Conservation (phyloP, 2,888 invertebrate genomes). For the Colletes collaris region DNA sequence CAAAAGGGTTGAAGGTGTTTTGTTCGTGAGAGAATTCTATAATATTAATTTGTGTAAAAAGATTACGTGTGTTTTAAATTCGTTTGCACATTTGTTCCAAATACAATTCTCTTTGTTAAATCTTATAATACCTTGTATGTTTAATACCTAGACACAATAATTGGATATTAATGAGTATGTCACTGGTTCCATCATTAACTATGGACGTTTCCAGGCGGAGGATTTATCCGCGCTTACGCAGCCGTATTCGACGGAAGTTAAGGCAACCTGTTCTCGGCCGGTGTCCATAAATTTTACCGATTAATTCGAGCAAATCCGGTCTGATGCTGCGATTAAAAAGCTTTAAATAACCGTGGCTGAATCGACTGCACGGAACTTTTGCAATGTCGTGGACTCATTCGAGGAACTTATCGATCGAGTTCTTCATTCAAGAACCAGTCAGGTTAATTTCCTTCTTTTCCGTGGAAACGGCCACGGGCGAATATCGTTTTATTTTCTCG, state of each 20-base stretch:
- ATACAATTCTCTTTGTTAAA: too few species aligned
- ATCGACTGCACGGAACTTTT: not conserved
- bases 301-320: slow-evolving; percentile 50
- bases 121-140: too few species aligned
- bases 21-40: too few species aligned
- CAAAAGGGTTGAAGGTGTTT: too few species aligned
- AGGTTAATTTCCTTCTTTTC: not conserved
- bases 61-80: too few species aligned
- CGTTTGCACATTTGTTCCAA: too few species aligned
- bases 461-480: too few species aligned
- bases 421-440: not conserved
- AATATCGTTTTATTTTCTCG: not conserved
- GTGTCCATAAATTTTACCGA: slow-evolving; percentile 46
- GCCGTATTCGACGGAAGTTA: slow-evolving; percentile 27
- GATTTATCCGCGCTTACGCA: slow-evolving; percentile 28
- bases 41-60: too few species aligned
- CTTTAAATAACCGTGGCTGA: slow-evolving; percentile 17
- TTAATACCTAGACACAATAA: too few species aligned
- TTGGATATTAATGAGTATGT: too few species aligned
- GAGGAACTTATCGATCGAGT: slow-evolving; percentile 11
- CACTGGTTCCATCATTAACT: not conserved
- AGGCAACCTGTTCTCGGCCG: slow-evolving; percentile 46
- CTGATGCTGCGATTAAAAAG: slow-evolving; percentile 41
- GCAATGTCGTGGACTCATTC: not conserved
- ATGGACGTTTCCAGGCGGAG: slow-evolving; percentile 23